These are phyloP conservation scores for Cladorhizidae sp. DNA, from an alignment of 37 sponge, comb jelly and placozoan genomes.

Conservation along the genomic window DNA sequence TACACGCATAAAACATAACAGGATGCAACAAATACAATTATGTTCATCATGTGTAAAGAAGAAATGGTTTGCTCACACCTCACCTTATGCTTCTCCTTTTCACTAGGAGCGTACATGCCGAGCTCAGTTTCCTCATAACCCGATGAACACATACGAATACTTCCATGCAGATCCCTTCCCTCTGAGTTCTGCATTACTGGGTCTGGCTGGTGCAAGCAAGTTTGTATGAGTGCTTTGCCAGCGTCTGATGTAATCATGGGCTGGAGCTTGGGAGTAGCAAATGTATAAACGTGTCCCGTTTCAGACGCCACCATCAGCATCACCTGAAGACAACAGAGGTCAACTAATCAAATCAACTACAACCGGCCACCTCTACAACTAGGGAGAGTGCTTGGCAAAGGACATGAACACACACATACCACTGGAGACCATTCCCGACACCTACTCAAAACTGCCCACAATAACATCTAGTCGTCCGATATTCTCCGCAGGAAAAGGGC, in stretches of 20 bases:
- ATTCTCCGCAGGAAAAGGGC: no score
- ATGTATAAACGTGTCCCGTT: constrained; percentile 99
- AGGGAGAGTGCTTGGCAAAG: no score
- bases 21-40: no score
- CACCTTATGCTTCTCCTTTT: no score
- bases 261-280: constrained; percentile 99
- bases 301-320: constrained; percentile 99
- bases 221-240: constrained; percentile 99
- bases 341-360: neutral
- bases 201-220: constrained; percentile 98
- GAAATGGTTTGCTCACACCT: no score
- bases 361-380: no score
- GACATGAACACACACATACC: no score
- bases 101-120: neutral
- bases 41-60: no score
- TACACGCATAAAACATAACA: no score
- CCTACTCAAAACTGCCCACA: no score
- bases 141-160: constrained; percentile 81
- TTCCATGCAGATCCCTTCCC: constrained; percentile 20
- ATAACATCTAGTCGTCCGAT: no score
- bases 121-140: constrained; percentile 98
- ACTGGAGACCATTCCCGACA: no score
- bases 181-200: constrained; percentile 15
- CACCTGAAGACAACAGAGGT: constrained; percentile 30
- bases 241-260: constrained; percentile 99